phyloP scores from a whole-genome alignment of 2,888 invertebrate species.

The Synanthedon andrenaeformis region DNA sequence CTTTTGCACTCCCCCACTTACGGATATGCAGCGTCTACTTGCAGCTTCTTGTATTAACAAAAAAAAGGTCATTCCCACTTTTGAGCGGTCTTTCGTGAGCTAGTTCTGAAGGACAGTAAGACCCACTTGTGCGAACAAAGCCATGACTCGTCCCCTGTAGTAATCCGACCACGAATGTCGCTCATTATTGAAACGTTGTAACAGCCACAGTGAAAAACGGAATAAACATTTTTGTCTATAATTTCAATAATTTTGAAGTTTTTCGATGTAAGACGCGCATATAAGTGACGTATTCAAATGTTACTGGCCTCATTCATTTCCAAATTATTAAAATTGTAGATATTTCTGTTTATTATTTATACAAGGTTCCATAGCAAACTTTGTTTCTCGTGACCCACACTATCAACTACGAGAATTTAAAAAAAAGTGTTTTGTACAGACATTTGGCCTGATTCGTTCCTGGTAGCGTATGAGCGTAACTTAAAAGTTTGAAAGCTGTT shows the following conservation, averaged over 20 bases:
- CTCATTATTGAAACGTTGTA: slow-evolving; percentile 30
- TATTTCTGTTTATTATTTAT: no score
- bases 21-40: not conserved
- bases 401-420: no score
- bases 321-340: no score
- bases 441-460: no score
- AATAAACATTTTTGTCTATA: not conserved
- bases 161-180: slow-evolving; percentile 23
- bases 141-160: slow-evolving; percentile 36
- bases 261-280: not conserved
- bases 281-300: not conserved
- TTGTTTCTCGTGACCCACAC: no score
- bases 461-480: no score
- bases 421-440: no score
- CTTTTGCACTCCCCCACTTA: not conserved
- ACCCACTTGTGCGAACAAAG: slow-evolving; percentile 47
- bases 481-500: no score
- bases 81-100: not conserved
- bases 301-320: not conserved
- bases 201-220: slow-evolving; percentile 10
- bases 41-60: not conserved
- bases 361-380: no score
- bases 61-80: not conserved
- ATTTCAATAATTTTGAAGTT: not conserved
- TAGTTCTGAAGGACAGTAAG: slow-evolving; percentile 28